Conservation (phyloP, 2,888 invertebrate species). For the Standfussiana lucernea region DNA sequence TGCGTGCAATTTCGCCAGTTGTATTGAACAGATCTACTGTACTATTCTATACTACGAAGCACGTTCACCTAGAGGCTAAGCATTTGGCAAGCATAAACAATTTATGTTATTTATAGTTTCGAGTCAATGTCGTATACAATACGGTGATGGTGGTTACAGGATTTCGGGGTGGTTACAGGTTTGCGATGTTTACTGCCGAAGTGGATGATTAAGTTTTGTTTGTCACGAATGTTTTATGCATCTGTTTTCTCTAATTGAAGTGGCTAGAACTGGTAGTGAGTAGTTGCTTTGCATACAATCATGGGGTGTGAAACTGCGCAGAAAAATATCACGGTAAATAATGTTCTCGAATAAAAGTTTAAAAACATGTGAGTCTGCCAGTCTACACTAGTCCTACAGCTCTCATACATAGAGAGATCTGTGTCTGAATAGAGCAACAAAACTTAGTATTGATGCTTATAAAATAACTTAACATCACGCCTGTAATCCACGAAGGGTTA, state of each 20-base stretch:
- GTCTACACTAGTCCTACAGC: background rate
- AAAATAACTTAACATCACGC: too few species aligned
- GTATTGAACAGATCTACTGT: background rate
- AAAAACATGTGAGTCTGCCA: background rate
- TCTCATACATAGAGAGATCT: background rate
- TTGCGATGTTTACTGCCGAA: background rate
- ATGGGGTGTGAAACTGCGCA: background rate
- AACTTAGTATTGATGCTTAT: background rate
- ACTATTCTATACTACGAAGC: slow-evolving; percentile 17
- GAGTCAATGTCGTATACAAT: slow-evolving; percentile 49
- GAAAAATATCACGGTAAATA: background rate
- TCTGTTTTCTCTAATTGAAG: background rate
- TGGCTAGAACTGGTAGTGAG: background rate
- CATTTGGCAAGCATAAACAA: slow-evolving; percentile 69
- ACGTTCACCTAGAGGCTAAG: slow-evolving; percentile 67
- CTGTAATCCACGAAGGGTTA: too few species aligned
- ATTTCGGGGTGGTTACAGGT: slow-evolving; percentile 29
- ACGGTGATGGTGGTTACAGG: slow-evolving; percentile 16
- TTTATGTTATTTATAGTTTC: slow-evolving; percentile 63
- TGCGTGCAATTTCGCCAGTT: too few species aligned
- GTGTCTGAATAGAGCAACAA: background rate
- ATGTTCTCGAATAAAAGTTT: too few species aligned
- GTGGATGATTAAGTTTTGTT: slow-evolving; percentile 4
- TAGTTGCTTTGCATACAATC: background rate
- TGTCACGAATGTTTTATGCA: background rate